phyloP scores from a whole-genome alignment of 2,113 vertebrate species.

The Bubo scandiacus region DNA sequence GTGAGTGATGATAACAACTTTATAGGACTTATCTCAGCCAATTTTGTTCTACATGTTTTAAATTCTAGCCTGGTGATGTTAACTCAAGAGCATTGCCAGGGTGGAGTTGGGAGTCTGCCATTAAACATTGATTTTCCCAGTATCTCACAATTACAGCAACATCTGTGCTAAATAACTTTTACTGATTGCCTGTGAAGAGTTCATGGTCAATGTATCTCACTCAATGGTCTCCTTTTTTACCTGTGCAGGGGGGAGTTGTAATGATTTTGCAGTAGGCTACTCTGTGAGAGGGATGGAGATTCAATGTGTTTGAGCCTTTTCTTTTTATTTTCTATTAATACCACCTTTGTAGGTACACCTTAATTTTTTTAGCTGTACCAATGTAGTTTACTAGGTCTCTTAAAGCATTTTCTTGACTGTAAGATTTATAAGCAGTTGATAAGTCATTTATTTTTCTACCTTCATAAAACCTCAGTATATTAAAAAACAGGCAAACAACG shows the following conservation, averaged over 20 bases:
- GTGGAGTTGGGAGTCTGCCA: slow-evolving; percentile 46
- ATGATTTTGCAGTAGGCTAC: not conserved
- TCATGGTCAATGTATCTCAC: not conserved
- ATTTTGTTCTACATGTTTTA: slow-evolving; percentile 50
- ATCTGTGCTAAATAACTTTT: slow-evolving; percentile 69
- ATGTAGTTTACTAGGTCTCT: not conserved
- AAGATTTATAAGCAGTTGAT: not conserved
- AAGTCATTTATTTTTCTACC: not conserved
- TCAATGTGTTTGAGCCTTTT: not conserved
- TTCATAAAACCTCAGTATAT: not conserved
- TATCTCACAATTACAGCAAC: slow-evolving; percentile 70
- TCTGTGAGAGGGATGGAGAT: not conserved
- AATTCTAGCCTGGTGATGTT: slow-evolving; percentile 52
- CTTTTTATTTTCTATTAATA: not conserved
- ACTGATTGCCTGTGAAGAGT: slow-evolving; percentile 38
- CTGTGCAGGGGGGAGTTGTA: not conserved
- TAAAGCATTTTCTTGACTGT: not conserved
- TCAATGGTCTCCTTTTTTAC: slow-evolving; percentile 10
- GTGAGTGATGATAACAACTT: not conserved
- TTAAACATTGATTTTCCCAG: slow-evolving; percentile 63
- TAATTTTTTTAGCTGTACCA: not conserved
- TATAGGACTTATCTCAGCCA: slow-evolving; percentile 30
- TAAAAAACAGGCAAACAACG: not conserved
- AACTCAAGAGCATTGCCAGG: slow-evolving; percentile 42
- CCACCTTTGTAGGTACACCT: not conserved